A percentile compares a stretch with the other conserved stretches of the same genome.
These are phyloP conservation scores for Archilochus colubris DNA, from an alignment of 2,113 vertebrate species.

Conservation along the genomic window DNA sequence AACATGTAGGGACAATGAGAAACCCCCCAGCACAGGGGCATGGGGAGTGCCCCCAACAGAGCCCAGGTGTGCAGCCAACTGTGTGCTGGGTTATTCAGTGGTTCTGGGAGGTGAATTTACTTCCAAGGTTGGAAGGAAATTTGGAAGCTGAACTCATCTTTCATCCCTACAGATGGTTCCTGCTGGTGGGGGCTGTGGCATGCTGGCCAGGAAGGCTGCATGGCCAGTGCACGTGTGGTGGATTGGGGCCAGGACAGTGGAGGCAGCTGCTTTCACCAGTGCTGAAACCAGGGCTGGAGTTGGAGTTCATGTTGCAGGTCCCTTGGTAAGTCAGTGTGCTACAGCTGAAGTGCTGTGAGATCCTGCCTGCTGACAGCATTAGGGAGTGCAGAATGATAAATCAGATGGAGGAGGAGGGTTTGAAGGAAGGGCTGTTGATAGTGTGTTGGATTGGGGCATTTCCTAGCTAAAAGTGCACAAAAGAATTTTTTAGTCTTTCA, in stretches of 20 bases:
- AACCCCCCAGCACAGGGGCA: background rate
- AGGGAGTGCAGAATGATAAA: background rate
- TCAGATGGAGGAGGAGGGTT: background rate
- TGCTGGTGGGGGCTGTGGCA: background rate
- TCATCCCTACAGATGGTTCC: slow-evolving; percentile 8
- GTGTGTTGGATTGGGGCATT: background rate
- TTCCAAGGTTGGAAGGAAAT: background rate
- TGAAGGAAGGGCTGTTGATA: background rate
- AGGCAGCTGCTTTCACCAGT: background rate
- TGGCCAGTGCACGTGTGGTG: slow-evolving; percentile 15
- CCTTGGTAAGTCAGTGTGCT: background rate
- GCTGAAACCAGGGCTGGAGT: background rate
- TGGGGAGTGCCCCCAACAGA: background rate
- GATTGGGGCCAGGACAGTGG: background rate
- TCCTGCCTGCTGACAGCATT: background rate
- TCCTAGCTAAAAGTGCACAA: background rate
- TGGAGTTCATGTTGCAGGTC: background rate
- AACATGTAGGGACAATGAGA: background rate
- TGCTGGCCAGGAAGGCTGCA: background rate
- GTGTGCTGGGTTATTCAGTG: background rate
- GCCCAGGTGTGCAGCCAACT: background rate
- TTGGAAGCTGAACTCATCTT: background rate
- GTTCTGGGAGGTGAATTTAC: background rate
- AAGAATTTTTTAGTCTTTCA: background rate
- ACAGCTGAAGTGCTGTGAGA: background rate